phyloP scores from a whole-genome alignment of 2,888 invertebrate species.

The Zaprionus lineosus region DNA sequence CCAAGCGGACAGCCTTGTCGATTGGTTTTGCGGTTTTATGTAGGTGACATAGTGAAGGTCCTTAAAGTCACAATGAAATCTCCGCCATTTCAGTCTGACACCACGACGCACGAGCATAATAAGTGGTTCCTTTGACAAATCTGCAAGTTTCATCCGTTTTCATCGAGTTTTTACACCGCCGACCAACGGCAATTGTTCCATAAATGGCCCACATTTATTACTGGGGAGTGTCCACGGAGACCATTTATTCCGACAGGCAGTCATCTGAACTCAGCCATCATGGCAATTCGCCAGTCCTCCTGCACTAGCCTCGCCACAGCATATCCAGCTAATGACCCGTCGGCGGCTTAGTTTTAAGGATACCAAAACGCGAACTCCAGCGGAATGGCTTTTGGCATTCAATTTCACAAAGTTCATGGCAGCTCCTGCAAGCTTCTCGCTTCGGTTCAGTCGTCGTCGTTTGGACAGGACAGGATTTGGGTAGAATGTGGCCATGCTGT shows the following conservation, averaged over 20 bases:
- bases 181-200: constrained; percentile 51
- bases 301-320: too few species aligned
- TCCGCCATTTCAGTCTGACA: constrained; percentile 6
- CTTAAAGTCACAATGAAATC: constrained; percentile 44
- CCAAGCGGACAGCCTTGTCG: constrained; percentile 54
- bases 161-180: constrained; percentile 33
- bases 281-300: constrained; percentile 33
- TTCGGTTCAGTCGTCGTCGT: too few species aligned
- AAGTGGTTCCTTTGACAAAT: constrained; percentile 42
- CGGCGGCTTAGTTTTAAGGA: constrained; percentile 43
- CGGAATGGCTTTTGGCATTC: constrained; percentile 26
- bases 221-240: constrained; percentile 21
- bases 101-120: constrained; percentile 3
- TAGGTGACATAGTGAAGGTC: constrained; percentile 32
- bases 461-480: too few species aligned
- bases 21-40: constrained; percentile 24
- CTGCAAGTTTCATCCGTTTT: constrained; percentile 25
- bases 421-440: too few species aligned
- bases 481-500: too few species aligned
- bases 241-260: constrained; percentile 39
- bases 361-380: constrained; percentile 4
- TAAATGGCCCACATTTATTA: constrained; percentile 64
- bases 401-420: constrained; percentile 31
- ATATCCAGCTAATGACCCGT: constrained; percentile 59
- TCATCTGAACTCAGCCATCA: neutral